phyloP scores from a whole-genome alignment of 2,113 vertebrate species.

The Datnioides undecimradiatus region DNA sequence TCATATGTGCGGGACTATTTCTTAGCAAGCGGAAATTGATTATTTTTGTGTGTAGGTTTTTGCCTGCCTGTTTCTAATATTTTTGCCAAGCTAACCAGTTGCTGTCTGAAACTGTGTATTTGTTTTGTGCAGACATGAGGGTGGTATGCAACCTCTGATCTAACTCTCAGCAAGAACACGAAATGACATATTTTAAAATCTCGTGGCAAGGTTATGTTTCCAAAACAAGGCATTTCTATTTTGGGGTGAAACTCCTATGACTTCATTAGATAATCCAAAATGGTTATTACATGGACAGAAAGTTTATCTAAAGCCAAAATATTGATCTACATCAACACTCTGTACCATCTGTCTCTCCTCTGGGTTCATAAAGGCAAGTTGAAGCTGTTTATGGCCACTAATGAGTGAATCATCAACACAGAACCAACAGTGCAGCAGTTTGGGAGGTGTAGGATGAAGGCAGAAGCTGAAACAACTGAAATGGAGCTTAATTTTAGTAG shows the following conservation, averaged over 20 bases:
- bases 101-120: too few species aligned
- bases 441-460: slow-evolving; percentile 25
- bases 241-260: slow-evolving; percentile 1
- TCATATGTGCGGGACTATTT: not conserved
- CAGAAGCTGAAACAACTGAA: slow-evolving; percentile 40
- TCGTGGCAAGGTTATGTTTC: not conserved
- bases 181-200: too few species aligned
- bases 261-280: not conserved
- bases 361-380: slow-evolving; percentile 12
- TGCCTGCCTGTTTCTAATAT: too few species aligned
- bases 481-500: slow-evolving; percentile 31
- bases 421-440: slow-evolving; percentile 8
- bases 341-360: slow-evolving; percentile 30
- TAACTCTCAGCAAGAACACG: too few species aligned
- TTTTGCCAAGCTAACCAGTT: too few species aligned
- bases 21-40: too few species aligned
- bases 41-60: too few species aligned
- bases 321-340: slow-evolving; percentile 13
- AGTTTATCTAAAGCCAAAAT: slow-evolving; percentile 19
- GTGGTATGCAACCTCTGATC: too few species aligned
- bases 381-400: slow-evolving; percentile 32
- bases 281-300: not conserved
- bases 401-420: slow-evolving; percentile 35
- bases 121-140: too few species aligned
- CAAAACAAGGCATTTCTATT: not conserved